Base-by-base conservation (phyloP, 1,140 invertebrate species). In the Hylaeus volcanicus region DNA sequence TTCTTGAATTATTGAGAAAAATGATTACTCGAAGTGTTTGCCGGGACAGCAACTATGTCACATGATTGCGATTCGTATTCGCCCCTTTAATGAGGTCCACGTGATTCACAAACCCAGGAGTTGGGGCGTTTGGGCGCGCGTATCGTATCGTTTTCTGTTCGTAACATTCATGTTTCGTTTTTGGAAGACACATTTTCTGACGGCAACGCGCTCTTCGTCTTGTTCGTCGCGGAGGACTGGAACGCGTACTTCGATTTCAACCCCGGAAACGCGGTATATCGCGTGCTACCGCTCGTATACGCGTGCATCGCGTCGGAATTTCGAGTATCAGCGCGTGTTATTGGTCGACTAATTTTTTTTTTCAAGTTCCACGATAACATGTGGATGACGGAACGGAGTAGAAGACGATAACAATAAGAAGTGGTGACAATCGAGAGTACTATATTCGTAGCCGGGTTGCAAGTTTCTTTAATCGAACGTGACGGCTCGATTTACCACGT, bases 151-250 rank as follows among this genome's bases (percentile, higher is more conserved):
- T 6, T 26, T 15, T n/a, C 15, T 9, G 51, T 26, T 26, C 26
- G 26, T 26, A 51, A 51, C 51, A 11, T 48, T 41, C 14, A 5
- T n/a, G 12, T 63, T 56, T 56, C 58, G 55, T 51, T 95, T 94
- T 96, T 96, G 96, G 96, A 97, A 96, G 96, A 97, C 96, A 97
- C 96, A 97, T 97, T 97, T 97, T 97, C 96, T 96, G 96, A 96
- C 93, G 89, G 48, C 55, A 69, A 43, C 45, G 37, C 64, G 26
- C 41, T 78, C 82, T 76, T 14, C 43, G 68, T 79, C 55, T 53
- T 77, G 41, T 12, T 63, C 8, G 43, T 1, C 3, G 11, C 58
- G 56, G 26, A 48, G 9, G 1, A 45, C 43, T 26, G 26, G 37
- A 14, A 45, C 63, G 15, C 39, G 63, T 65, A 12, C n/a, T 65